phyloP scores from a whole-genome alignment of 2,888 invertebrate genomes.

The Thecophora atra region DNA sequence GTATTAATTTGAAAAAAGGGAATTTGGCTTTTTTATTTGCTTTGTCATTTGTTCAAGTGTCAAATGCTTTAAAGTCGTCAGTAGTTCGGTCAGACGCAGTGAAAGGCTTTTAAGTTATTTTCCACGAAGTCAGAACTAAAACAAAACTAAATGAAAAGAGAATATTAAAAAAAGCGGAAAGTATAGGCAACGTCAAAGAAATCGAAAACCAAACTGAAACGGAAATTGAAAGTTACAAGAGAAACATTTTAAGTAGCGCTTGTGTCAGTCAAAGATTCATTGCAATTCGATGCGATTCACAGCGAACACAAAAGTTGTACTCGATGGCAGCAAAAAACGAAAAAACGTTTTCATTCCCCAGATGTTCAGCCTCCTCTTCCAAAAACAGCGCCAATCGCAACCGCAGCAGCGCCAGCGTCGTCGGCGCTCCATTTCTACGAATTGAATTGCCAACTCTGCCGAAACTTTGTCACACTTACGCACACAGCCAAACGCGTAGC shows the following conservation, averaged over 20 bases:
- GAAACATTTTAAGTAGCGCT: constrained; percentile 37
- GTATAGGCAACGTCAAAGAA: constrained; percentile 50
- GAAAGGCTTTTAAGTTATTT: no score
- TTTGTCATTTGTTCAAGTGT: no score
- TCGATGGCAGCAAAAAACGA: constrained; percentile 30
- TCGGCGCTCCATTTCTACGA: constrained; percentile 12
- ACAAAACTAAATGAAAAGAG: not conserved
- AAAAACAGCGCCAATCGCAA: not conserved
- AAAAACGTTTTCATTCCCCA: not conserved
- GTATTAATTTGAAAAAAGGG: not conserved
- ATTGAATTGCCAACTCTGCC: constrained; percentile 24
- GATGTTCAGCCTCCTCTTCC: not conserved
- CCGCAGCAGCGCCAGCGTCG: constrained; percentile 6
- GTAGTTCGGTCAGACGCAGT: no score
- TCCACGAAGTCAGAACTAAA: not conserved
- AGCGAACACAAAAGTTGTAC: not conserved
- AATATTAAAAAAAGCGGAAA: not conserved
- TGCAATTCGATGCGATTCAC: not conserved
- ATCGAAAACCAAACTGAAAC: constrained; percentile 42
- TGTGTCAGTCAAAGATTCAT: not conserved
- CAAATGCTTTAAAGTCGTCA: no score
- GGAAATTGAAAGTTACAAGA: constrained; percentile 62
- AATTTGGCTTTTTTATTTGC: not conserved
- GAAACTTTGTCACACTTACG: constrained; percentile 19
- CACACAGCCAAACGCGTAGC: not conserved